These are phyloP conservation scores for Choloepus hoffmanni DNA, from an alignment of 2,113 vertebrate genomes.

Conservation along the genomic window DNA sequence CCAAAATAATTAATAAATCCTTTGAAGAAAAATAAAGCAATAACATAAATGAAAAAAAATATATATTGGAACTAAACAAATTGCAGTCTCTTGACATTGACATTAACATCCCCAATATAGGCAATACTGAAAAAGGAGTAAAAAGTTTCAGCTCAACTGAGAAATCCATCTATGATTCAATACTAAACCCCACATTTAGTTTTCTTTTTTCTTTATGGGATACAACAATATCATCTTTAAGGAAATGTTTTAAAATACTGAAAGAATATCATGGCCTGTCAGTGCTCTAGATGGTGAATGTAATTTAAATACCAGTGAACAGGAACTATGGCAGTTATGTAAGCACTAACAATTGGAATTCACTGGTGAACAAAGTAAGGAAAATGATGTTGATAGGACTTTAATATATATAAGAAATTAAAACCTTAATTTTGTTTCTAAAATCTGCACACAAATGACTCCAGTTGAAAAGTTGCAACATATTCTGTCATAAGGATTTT, in stretches of 20 bases:
- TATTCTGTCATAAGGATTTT: background rate
- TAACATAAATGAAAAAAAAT: slow-evolving; percentile 7
- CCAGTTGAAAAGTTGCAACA: background rate
- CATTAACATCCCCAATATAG: background rate
- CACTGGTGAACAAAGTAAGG: background rate
- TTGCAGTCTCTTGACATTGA: background rate
- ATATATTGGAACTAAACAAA: background rate
- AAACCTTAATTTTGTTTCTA: slow-evolving; percentile 3
- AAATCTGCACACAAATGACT: background rate
- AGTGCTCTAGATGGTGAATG: background rate
- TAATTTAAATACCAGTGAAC: background rate
- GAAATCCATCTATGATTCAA: background rate
- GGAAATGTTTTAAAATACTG: slow-evolving; percentile 16
- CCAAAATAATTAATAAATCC: slow-evolving; percentile 18
- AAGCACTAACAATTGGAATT: background rate
- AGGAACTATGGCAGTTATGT: background rate
- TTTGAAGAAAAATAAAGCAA: background rate
- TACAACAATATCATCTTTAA: slow-evolving; percentile 18
- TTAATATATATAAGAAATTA: background rate
- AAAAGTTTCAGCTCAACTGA: background rate
- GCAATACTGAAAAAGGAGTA: background rate
- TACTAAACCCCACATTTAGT: slow-evolving; percentile 48
- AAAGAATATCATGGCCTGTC: background rate
- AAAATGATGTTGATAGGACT: background rate
- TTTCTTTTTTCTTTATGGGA: slow-evolving; percentile 19